phyloP scores from a whole-genome alignment of 2,113 vertebrate genomes.

The Copsychus sechellarum region DNA sequence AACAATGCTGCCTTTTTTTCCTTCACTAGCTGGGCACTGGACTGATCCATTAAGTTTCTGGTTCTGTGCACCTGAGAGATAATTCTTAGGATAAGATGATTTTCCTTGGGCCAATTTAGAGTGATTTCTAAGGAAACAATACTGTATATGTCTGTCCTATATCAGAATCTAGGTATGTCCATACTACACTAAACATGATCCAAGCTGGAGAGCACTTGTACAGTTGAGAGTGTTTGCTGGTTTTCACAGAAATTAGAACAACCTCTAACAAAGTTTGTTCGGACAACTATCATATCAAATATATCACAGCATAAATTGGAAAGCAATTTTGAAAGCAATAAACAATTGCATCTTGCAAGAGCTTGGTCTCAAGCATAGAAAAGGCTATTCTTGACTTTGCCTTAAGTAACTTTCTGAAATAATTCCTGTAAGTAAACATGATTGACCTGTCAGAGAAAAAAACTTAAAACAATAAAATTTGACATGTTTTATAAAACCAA shows the following conservation, averaged over 20 bases:
- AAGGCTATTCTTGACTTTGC: conserved; percentile 39
- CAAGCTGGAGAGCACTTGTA: neutral
- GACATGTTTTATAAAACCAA: neutral
- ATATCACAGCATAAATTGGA: conserved; percentile 10
- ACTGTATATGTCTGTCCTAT: accelerated
- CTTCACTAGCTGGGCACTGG: neutral
- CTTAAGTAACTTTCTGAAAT: conserved; percentile 31
- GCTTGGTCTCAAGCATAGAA: neutral
- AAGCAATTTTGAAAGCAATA: conserved; percentile 27
- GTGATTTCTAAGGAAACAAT: neutral
- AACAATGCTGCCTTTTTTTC: neutral
- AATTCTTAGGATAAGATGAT: neutral
- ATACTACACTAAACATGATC: neutral
- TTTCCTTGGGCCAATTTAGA: neutral
- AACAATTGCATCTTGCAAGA: conserved; percentile 22
- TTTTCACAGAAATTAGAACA: neutral
- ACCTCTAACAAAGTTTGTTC: neutral
- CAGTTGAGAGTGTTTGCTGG: neutral
- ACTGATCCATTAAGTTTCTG: neutral
- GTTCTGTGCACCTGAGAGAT: neutral
- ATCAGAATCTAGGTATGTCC: neutral
- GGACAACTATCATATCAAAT: neutral
- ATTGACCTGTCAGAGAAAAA: neutral
- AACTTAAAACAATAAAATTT: conserved; percentile 2
- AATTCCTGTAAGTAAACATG: conserved; percentile 4